These are phyloP conservation scores for Bilobella aurantiaca DNA, from an alignment of 1,140 invertebrate genomes.

Conservation along the genomic window DNA sequence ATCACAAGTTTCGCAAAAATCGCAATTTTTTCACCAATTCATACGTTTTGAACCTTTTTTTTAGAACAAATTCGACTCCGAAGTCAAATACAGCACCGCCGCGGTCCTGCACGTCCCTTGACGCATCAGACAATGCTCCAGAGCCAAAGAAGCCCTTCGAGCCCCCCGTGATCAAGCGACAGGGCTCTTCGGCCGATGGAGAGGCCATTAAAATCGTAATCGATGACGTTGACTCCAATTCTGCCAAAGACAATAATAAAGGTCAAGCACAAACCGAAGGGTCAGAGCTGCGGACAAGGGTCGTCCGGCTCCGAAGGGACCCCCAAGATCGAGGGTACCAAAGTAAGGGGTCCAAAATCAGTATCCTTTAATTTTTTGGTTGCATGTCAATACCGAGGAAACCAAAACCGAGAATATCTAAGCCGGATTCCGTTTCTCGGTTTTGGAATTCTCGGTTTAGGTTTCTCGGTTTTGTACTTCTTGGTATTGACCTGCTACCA, in stretches of 20 bases:
- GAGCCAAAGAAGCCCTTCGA: constrained; percentile 1
- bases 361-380: not conserved
- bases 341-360: constrained; percentile 54
- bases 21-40: not conserved
- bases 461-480: too few species aligned
- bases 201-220: constrained; percentile 87
- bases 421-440: too few species aligned
- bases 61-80: constrained; percentile 25
- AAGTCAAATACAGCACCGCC: constrained; percentile 21
- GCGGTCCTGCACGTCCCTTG: constrained; percentile 31
- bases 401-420: too few species aligned
- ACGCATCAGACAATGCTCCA: constrained; percentile 11
- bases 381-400: too few species aligned
- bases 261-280: constrained; percentile 41
- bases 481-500: too few species aligned
- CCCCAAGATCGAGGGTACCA: constrained; percentile 71
- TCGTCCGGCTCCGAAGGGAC: constrained; percentile 61
- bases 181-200: constrained; percentile 68
- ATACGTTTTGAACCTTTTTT: not conserved
- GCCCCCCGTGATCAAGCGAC: constrained; percentile 40
- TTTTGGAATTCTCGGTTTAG: too few species aligned
- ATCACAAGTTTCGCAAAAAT: not conserved
- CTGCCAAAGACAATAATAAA: constrained; percentile 52
- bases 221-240: constrained; percentile 65
- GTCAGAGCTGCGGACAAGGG: constrained; percentile 25